phyloP scores from a whole-genome alignment of 2,797 vertebrate species.

The Lophura swinhoii region DNA sequence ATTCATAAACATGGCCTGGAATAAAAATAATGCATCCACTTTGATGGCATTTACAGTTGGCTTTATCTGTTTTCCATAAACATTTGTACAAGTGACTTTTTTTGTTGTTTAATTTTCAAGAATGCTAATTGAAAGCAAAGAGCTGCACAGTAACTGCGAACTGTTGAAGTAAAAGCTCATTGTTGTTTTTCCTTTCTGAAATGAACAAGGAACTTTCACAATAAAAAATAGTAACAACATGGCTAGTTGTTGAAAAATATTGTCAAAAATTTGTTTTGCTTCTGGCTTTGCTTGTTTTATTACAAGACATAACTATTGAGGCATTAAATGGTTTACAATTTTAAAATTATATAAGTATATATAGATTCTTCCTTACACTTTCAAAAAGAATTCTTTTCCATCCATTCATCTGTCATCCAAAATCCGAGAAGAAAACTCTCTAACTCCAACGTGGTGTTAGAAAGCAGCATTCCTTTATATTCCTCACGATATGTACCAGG shows the following conservation, averaged over 20 bases:
- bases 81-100: background rate
- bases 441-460: no score
- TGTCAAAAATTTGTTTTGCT: background rate
- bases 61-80: slow-evolving; percentile 48
- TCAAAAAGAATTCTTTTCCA: background rate
- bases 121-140: slow-evolving; percentile 41
- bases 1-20: slow-evolving; percentile 21
- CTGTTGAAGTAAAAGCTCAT: background rate
- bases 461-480: no score
- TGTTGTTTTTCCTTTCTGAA: background rate
- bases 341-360: background rate
- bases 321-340: background rate
- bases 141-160: background rate
- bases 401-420: no score
- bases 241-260: background rate
- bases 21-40: slow-evolving; percentile 12
- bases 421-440: no score
- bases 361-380: background rate
- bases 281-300: background rate
- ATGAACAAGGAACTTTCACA: background rate
- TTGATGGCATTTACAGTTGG: background rate
- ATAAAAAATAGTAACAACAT: background rate
- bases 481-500: no score
- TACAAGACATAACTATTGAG: background rate
- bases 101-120: slow-evolving; percentile 22